Conservation (phyloP, 1,140 invertebrate genomes). For the Helicoverpa zea region DNA sequence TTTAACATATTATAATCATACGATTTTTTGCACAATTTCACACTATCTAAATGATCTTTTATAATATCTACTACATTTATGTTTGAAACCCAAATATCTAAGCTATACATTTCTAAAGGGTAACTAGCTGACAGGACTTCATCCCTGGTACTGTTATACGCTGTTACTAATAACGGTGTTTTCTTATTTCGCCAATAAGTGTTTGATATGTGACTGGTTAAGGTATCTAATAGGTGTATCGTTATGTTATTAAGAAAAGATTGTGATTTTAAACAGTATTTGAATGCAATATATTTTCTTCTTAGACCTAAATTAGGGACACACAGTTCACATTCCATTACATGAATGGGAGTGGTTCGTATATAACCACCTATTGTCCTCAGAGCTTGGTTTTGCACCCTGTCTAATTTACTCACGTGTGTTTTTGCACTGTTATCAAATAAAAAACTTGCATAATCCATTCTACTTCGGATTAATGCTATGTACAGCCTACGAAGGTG, state of each 20-base stretch:
- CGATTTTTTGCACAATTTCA: background rate
- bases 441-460: constrained; percentile 53
- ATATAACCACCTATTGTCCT: constrained; percentile 54
- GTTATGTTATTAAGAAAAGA: constrained; percentile 2
- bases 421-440: constrained; percentile 45
- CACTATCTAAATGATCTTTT: background rate
- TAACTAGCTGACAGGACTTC: constrained; percentile 10
- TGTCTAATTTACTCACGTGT: constrained; percentile 51
- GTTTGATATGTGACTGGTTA: background rate
- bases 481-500: constrained; percentile 28
- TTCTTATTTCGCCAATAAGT: constrained; percentile 32
- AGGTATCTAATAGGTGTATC: background rate
- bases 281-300: constrained; percentile 45
- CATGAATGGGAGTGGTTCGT: constrained; percentile 52
- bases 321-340: constrained; percentile 51
- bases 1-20: background rate
- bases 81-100: constrained; percentile 30
- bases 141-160: constrained; percentile 7
- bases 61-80: constrained; percentile 3
- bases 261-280: constrained; percentile 17
- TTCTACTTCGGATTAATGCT: constrained; percentile 47
- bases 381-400: constrained; percentile 53
- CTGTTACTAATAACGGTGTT: constrained; percentile 19
- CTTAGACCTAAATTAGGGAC: constrained; percentile 50
- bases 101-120: constrained; percentile 25